phyloP scores from a whole-genome alignment of 1,140 invertebrate genomes.

The Bicyclus anynana region DNA sequence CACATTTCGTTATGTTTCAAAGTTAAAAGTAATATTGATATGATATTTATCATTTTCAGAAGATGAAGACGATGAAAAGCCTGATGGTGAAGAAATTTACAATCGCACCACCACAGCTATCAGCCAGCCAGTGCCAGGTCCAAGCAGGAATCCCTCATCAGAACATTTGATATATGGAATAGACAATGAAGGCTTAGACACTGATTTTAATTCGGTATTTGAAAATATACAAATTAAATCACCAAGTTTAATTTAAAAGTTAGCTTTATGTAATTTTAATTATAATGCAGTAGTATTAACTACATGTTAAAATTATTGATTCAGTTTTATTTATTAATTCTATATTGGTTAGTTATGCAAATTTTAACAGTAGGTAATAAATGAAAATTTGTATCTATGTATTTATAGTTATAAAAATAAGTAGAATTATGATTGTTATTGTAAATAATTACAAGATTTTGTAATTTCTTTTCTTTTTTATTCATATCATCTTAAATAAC shows the following conservation, averaged over 20 bases:
- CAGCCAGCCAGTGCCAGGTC: slow-evolving; percentile 54
- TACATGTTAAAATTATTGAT: no score
- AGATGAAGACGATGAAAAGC: slow-evolving; percentile 69
- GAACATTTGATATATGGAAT: slow-evolving; percentile 73
- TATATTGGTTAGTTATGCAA: no score
- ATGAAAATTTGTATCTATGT: no score
- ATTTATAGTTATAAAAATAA: no score
- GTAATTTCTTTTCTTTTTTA: no score
- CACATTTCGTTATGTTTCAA: neutral
- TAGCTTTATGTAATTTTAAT: neutral
- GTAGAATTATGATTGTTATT: no score
- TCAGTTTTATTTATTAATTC: neutral
- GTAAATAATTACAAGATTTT: no score
- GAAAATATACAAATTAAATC: slow-evolving; percentile 76
- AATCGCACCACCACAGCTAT: slow-evolving; percentile 68
- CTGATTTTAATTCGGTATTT: slow-evolving; percentile 75
- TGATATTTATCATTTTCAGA: slow-evolving; percentile 35
- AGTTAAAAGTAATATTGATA: neutral
- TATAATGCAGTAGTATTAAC: neutral
- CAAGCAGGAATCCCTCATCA: slow-evolving; percentile 61
- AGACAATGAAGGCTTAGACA: slow-evolving; percentile 73
- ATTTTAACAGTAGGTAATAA: no score
- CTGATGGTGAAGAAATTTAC: slow-evolving; percentile 66
- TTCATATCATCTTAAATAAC: no score
- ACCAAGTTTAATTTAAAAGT: slow-evolving; percentile 58